These are phyloP conservation scores for Motacilla tschutschensis DNA, from an alignment of 2,113 vertebrate species.

Conservation along the genomic window DNA sequence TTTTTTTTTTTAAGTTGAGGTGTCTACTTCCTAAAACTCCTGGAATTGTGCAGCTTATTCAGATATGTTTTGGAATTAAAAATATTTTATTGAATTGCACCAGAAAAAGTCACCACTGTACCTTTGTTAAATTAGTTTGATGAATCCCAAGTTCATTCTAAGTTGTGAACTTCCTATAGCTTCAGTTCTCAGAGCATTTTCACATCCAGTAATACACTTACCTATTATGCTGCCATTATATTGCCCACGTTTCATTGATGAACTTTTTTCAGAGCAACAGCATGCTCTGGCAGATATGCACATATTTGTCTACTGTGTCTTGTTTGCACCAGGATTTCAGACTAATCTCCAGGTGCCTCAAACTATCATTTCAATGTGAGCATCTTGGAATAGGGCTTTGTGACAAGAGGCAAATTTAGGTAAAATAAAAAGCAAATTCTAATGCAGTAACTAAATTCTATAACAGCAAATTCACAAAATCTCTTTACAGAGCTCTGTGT, in stretches of 20 bases:
- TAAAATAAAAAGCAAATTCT: neutral
- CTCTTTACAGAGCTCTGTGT: neutral
- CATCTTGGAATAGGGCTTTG: neutral
- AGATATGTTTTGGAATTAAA: neutral
- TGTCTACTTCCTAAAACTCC: neutral
- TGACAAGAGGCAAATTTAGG: neutral
- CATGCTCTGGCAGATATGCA: neutral
- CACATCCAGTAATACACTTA: neutral
- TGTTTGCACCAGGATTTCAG: neutral
- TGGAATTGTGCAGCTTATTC: neutral
- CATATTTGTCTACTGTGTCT: neutral
- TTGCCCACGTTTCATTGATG: neutral
- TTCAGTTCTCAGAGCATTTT: neutral
- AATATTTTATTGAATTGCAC: neutral
- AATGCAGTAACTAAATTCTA: neutral
- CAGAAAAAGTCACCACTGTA: neutral
- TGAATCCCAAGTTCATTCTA: neutral
- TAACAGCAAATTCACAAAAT: neutral
- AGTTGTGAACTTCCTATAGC: neutral
- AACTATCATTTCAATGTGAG: neutral
- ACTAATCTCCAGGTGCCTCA: neutral
- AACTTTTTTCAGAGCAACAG: neutral
- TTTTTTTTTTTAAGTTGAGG: neutral
- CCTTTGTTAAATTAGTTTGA: neutral
- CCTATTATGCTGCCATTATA: neutral